These are phyloP conservation scores for Harpegnathos saltator DNA, from an alignment of 1,140 invertebrate species.

Conservation along the genomic window DNA sequence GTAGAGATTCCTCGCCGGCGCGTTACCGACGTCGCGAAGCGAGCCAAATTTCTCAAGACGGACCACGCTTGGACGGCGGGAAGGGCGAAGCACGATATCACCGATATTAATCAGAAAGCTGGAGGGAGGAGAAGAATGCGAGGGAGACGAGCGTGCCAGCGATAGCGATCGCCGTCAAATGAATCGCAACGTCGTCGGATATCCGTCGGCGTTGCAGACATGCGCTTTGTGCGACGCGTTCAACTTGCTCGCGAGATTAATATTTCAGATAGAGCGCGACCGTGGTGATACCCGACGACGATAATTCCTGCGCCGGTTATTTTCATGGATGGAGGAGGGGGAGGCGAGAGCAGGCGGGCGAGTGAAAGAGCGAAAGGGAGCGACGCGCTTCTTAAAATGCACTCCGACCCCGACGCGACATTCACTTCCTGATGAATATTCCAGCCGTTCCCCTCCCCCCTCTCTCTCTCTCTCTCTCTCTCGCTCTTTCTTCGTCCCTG, in stretches of 20 bases:
- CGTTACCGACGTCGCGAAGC: too few relatives aligned
- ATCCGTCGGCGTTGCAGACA: neutral
- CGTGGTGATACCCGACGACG: neutral
- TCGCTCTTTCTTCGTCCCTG: too few relatives aligned
- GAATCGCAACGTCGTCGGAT: slow-evolving; percentile 23
- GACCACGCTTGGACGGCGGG: too few relatives aligned
- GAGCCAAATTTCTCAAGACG: too few relatives aligned
- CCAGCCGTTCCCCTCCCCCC: neutral
- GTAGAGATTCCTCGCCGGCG: too few relatives aligned
- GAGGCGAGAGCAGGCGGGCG: neutral
- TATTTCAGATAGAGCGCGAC: slow-evolving; percentile 37
- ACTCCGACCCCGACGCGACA: neutral
- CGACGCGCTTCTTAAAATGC: slow-evolving; percentile 17
- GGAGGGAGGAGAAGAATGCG: too few relatives aligned
- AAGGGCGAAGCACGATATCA: too few relatives aligned
- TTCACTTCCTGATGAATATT: slow-evolving; percentile 36
- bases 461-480: too few relatives aligned
- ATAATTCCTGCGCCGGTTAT: slow-evolving; percentile 17
- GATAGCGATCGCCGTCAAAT: slow-evolving; percentile 25
- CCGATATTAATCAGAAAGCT: slow-evolving; percentile 28
- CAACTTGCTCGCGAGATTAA: slow-evolving; percentile 33
- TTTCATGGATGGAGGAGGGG: slow-evolving; percentile 5
- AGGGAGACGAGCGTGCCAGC: neutral
- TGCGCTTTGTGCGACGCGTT: slow-evolving; percentile 14
- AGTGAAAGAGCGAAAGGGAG: too few relatives aligned